Conservation (phyloP, 2,113 vertebrate genomes). For the Sceloporus tristichus region DNA sequence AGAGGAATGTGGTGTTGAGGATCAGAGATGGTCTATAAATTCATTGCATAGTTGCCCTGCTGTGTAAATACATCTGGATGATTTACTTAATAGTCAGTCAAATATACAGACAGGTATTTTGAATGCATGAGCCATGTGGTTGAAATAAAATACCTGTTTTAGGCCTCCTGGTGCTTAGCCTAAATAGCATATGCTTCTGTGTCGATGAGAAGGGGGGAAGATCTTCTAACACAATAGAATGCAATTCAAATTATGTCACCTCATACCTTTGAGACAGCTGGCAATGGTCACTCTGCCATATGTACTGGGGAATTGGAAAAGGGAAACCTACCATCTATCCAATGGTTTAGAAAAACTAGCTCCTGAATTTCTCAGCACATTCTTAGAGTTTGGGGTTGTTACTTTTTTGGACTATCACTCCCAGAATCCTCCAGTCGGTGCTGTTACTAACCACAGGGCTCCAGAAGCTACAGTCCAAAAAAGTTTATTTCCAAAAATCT, state of each 20-base stretch:
- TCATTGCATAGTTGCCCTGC: not conserved
- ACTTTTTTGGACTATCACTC: no score
- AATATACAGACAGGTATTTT: not conserved
- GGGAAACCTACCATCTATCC: not conserved
- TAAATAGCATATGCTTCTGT: not conserved
- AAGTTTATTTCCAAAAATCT: no score
- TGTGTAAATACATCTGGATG: conserved; percentile 14
- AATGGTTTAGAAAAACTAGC: conserved; percentile 6
- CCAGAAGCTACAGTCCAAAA: no score
- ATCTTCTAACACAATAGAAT: conserved; percentile 28
- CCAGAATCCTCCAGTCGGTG: no score
- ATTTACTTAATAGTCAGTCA: conserved; percentile 30
- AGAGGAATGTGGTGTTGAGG: not conserved
- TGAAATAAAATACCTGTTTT: conserved; percentile 20
- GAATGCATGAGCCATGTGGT: not conserved
- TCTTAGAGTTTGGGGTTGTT: no score
- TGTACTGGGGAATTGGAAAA: conserved; percentile 1
- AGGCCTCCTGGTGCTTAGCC: not conserved
- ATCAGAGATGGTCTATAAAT: conserved; percentile 3
- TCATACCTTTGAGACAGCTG: conserved; percentile 34
- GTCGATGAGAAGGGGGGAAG: not conserved
- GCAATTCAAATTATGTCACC: conserved; percentile 13
- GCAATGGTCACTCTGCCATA: conserved; percentile 28
- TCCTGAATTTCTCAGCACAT: conserved; percentile 33
- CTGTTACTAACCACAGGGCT: no score